Conservation (phyloP, 2,797 vertebrate genomes). For the Trachops cirrhosus region DNA sequence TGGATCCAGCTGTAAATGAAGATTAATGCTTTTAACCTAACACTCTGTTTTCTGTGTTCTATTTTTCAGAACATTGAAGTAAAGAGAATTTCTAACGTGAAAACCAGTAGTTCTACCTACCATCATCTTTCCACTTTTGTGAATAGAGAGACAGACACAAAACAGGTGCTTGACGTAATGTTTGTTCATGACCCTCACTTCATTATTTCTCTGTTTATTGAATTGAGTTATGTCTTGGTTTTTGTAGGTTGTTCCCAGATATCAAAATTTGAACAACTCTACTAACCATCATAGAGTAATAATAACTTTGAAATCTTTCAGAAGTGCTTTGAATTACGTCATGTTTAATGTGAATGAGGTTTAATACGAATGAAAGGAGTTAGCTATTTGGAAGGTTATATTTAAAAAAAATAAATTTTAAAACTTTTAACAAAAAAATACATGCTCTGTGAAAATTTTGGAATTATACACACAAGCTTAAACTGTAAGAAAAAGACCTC, state of each 20-base stretch:
- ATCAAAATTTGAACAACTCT: neutral
- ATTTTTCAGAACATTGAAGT: slow-evolving; percentile 83
- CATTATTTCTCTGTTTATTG: neutral
- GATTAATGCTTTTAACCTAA: neutral
- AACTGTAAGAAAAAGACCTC: neutral
- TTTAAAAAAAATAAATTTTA: slow-evolving; percentile 20
- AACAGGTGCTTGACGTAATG: slow-evolving; percentile 85
- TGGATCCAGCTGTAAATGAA: slow-evolving; percentile 33
- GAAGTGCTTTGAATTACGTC: slow-evolving; percentile 31
- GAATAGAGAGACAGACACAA: slow-evolving; percentile 83
- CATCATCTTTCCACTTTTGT: slow-evolving; percentile 86
- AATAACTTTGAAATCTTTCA: slow-evolving; percentile 9
- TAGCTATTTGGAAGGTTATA: neutral
- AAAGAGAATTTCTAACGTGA: slow-evolving; percentile 79
- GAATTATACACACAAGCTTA: neutral
- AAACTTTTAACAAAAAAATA: neutral
- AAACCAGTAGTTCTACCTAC: slow-evolving; percentile 84
- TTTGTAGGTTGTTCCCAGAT: neutral
- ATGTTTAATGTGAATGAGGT: neutral
- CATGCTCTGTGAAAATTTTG: neutral
- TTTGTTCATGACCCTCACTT: neutral
- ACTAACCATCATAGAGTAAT: neutral
- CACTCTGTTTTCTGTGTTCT: neutral
- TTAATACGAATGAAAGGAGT: neutral
- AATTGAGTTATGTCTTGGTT: neutral